These are phyloP conservation scores for Patella depressa DNA, from an alignment of 2,888 invertebrate genomes.

Conservation along the genomic window DNA sequence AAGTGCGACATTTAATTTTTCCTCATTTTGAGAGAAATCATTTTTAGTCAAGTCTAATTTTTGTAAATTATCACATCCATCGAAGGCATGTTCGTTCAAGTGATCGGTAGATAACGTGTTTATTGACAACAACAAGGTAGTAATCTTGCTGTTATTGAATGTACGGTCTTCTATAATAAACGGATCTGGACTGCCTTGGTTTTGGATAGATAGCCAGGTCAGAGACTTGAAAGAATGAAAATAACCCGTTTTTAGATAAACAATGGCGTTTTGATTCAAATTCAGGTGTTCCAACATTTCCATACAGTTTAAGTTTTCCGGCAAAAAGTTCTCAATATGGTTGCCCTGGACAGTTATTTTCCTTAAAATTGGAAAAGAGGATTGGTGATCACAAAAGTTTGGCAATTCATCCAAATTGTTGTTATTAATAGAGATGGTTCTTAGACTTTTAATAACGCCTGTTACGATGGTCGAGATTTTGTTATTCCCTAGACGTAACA, in stretches of 20 bases:
- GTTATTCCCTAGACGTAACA: neutral
- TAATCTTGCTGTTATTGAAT: constrained; percentile 8
- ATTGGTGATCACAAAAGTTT: neutral
- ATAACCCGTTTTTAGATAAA: neutral
- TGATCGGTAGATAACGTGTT: neutral
- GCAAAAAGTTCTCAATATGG: neutral
- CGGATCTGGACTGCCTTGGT: neutral
- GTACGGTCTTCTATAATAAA: neutral
- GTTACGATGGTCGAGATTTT: neutral
- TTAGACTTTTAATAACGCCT: neutral
- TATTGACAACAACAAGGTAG: neutral
- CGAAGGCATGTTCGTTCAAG: neutral
- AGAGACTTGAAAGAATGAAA: neutral
- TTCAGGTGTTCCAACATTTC: neutral
- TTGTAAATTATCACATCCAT: neutral
- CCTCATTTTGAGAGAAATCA: neutral
- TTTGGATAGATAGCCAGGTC: neutral
- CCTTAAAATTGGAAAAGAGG: neutral
- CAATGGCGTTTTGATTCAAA: constrained; percentile 1
- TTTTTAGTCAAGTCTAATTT: constrained; percentile 1
- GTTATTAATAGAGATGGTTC: no score
- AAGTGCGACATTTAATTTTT: no score
- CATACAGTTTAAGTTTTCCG: neutral
- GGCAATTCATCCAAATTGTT: neutral
- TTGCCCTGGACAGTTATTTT: neutral